Evolutionary conservation across 2,888 invertebrate genomes (phyloP).

Genomic region (Nomada hirtipes): DNA sequence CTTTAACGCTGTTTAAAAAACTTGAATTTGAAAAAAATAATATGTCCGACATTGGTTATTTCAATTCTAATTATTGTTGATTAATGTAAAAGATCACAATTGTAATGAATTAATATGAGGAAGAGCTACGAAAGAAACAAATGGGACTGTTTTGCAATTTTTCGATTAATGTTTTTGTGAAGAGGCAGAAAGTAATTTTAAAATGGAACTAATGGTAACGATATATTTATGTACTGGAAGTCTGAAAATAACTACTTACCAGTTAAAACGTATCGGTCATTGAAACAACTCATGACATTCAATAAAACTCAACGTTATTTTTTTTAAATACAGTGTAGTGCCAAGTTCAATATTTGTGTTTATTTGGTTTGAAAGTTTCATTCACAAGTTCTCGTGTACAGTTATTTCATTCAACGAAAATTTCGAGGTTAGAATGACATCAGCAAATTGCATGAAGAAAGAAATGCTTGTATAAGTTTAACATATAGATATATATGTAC

Average conservation of each 20-base stretch:
- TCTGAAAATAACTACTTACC: conserved; percentile 44
- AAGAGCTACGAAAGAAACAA: background rate
- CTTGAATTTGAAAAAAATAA: too few relatives aligned
- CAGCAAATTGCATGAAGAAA: conserved; percentile 34
- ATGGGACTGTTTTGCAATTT: background rate
- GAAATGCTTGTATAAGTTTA: conserved; percentile 13
- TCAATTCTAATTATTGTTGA: background rate
- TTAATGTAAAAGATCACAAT: background rate
- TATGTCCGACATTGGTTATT: background rate
- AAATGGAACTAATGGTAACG: conserved; percentile 13
- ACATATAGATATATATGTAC: background rate
- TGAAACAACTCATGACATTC: conserved; percentile 23
- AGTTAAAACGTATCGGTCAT: conserved; percentile 33
- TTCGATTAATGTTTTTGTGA: background rate
- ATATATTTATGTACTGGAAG: conserved; percentile 23
- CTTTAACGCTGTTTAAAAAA: too few relatives aligned
- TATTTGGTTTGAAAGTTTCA: background rate
- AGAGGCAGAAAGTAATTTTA: background rate
- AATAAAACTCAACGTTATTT: conserved; percentile 23
- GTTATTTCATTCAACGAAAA: conserved; percentile 23
- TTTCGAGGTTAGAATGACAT: conserved; percentile 48
- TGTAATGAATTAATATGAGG: background rate
- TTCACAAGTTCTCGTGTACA: conserved; percentile 2
- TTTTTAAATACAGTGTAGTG: conserved; percentile 36
- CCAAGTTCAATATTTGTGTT: too few relatives aligned